Percentiles rank a stretch among this genome's conserved stretches.
phyloP scores from a whole-genome alignment of 2,113 vertebrate genomes.

The Rhinogobius similis region DNA sequence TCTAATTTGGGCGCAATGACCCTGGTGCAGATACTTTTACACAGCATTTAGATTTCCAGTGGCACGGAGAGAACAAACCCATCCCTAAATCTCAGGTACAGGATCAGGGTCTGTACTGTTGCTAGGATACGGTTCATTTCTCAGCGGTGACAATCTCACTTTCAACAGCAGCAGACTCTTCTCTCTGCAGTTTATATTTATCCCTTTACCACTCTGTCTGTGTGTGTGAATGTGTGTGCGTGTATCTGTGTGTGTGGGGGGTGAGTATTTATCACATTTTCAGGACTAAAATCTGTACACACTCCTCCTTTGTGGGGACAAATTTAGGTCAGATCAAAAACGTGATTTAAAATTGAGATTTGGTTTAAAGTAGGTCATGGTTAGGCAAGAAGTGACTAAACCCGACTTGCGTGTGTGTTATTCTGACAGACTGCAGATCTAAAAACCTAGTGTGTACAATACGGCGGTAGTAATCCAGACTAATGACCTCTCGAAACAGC shows the following conservation, averaged over 20 bases:
- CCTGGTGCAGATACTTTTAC: neutral
- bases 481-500: slow-evolving; percentile 27
- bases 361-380: neutral
- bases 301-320: neutral
- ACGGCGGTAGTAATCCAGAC: slow-evolving; percentile 33
- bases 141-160: slow-evolving; percentile 43
- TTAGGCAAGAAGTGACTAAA: too few relatives aligned
- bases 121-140: slow-evolving; percentile 63
- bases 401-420: too few relatives aligned
- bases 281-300: neutral
- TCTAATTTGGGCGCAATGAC: neutral
- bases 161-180: slow-evolving; percentile 44
- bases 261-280: neutral
- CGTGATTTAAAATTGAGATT: neutral
- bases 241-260: too few relatives aligned
- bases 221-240: too few relatives aligned
- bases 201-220: slow-evolving; percentile 10
- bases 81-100: slow-evolving; percentile 51
- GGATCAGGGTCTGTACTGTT: slow-evolving; percentile 54
- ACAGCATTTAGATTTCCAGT: neutral
- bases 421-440: slow-evolving; percentile 5
- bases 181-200: slow-evolving; percentile 42
- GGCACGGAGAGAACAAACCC: slow-evolving; percentile 14
- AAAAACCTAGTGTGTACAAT: slow-evolving; percentile 12
- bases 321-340: neutral